Base-by-base conservation (phyloP, 2,113 vertebrate genomes). In the Dasyprocta punctata region DNA sequence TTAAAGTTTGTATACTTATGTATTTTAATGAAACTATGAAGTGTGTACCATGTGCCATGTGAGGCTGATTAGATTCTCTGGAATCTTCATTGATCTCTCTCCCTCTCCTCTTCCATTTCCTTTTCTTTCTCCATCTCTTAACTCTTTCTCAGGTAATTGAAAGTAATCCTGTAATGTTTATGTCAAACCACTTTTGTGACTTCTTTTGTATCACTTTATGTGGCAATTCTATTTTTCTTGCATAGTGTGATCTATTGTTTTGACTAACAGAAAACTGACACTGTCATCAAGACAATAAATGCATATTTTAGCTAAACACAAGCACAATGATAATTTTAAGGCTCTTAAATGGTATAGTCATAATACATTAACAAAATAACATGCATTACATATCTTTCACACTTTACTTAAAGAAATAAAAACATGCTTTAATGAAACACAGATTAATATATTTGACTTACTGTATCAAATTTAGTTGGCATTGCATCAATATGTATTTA, bases 401-500 rank as follows among this genome's bases (percentile, higher is more conserved):
- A 92, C 71, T 95, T 77, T 81, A 22, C 30, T 85, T 84, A 58
- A 88, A 84, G 41, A 69, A 80, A 83, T 44, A 61, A 65, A 71
- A 73, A 83, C 1, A 78, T 44, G 16, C 14, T 69, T 90, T 61
- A 81, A 75, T 87, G 36, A 92, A 67, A 92, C 8, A 92, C 20
- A 61, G 22, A 58, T 78, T 78, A 63, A 44, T 60, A 81, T 33
- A 80, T 49, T 47, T 89, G 36, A 38, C 7, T 19, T 56, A 56
- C 17, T 90, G 7, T 61, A 92, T 58, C 2, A 24, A 86, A 91
- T 80, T 41, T 3, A 30, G 41, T n/a, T 24, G 3, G 19, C 54
- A 75, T 71, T 83, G 5, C 86, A n/a, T 56, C 36, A 87, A 28
- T 36, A 41, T 8, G 11, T 26, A 86, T 56, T 95, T 44, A 84